Evolutionary conservation across 2,888 invertebrate species (phyloP).

Genomic region (Oscheius sp.): DNA sequence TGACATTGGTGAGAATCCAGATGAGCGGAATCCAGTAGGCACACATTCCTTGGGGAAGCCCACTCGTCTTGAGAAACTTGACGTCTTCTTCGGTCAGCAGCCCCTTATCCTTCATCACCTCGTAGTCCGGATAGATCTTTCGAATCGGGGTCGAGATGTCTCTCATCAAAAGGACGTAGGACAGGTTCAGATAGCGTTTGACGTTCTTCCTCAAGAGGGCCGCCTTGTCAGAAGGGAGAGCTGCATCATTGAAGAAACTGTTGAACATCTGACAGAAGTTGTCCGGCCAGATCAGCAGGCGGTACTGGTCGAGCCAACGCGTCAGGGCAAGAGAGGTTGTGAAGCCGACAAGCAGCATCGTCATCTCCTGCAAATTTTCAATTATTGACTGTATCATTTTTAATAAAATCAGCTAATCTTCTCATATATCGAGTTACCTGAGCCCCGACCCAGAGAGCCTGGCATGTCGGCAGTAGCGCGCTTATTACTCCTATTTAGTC

Average conservation of each 20-base stretch:
- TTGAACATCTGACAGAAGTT: conserved; percentile 45
- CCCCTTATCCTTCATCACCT: conserved; percentile 1
- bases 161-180: conserved; percentile 48
- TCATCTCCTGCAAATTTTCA: conserved; percentile 38
- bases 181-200: conserved; percentile 49
- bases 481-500: no score
- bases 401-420: no score
- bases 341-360: conserved; percentile 45
- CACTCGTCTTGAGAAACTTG: conserved; percentile 39
- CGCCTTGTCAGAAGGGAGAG: conserved; percentile 13
- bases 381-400: neutral
- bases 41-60: conserved; percentile 14
- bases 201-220: conserved; percentile 33
- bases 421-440: no score
- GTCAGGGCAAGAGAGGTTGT: conserved; percentile 29
- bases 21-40: conserved; percentile 53
- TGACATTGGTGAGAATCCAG: conserved; percentile 50
- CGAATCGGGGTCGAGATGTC: conserved; percentile 48
- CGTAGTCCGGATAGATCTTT: conserved; percentile 43
- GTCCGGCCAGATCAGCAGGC: conserved; percentile 53
- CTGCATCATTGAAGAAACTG: conserved; percentile 41
- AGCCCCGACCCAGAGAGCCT: no score
- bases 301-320: conserved; percentile 46
- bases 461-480: no score
- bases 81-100: conserved; percentile 16